Evolutionary conservation across 1,140 invertebrate species (phyloP), one percentile per base, ranked within the genome.

Genomic region (Proctacanthus coquilletti): DNA sequence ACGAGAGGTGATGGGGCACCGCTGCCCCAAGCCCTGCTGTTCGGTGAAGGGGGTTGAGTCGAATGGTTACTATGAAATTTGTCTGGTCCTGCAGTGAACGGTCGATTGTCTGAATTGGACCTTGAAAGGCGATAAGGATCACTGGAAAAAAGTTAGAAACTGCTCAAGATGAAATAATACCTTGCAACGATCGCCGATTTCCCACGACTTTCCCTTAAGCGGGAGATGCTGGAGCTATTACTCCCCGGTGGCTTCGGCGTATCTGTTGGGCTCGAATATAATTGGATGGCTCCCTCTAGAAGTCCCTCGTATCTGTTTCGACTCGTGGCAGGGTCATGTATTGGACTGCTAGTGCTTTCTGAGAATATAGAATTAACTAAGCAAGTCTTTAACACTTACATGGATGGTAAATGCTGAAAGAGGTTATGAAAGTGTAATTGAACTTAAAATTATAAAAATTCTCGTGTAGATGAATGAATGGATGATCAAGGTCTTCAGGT

Each of bases 201-300:
- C 27, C 56, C 56, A 17, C 56, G 45, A 45, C 50, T 47, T 27
- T 60, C 57, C 25, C 53, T 45, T 30, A 53, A 58, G 2, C 56
- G 45, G 10, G 48, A 53, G 34, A 55, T 53, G n/a, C 44, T 51
- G 14, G 54, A 59, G 18, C 53, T 53, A 13, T 50, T 49, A 6
- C 49, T 53, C 32, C 50, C 49, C 46, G 55, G 31, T 36, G 52
- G 52, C 46, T 48, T 57, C 9, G 53, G 51, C 25, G 54, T 39
- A 36, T 58, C 55, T 29, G 55, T 50, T 43, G 59, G 52, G 43
- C 49, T 59, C 45, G 53, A 48, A 42, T 60, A 60, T 49, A 60
- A 51, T 45, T 58, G 53, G 23, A 60, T 50, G 35, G 56, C 57
- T 17, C 56, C 55, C 46, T 60, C 57, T 9, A 60, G 46, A 9